phyloP scores from a whole-genome alignment of 2,888 invertebrate genomes.

The Laothoe populi region DNA sequence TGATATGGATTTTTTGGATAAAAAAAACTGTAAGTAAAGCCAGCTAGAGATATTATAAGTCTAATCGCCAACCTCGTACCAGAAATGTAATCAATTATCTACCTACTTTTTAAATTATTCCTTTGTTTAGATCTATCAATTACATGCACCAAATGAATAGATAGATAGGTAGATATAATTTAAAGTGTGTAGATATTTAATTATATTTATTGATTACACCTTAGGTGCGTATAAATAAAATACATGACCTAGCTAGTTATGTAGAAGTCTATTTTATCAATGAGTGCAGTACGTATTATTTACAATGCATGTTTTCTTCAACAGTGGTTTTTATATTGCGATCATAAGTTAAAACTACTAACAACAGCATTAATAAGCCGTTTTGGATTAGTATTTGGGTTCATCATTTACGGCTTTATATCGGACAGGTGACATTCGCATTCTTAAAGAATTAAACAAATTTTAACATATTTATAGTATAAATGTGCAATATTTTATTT shows the following conservation, averaged over 20 bases:
- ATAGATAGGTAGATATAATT: too few species aligned
- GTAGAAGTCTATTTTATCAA: too few species aligned
- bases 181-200: too few species aligned
- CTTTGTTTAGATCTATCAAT: too few species aligned
- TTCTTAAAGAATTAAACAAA: background rate
- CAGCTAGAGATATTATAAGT: background rate
- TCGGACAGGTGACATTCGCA: slow-evolving; percentile 63
- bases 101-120: too few species aligned
- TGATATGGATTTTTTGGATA: slow-evolving; percentile 70
- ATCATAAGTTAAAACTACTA: slow-evolving; percentile 58
- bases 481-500: slow-evolving; percentile 37
- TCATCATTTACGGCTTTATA: slow-evolving; percentile 66
- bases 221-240: too few species aligned
- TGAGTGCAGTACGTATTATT: too few species aligned
- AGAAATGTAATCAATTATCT: too few species aligned
- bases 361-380: slow-evolving; percentile 69
- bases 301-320: slow-evolving; percentile 29
- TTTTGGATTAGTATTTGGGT: slow-evolving; percentile 70
- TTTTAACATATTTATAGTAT: background rate
- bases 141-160: too few species aligned
- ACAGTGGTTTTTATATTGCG: slow-evolving; percentile 74
- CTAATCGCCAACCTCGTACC: background rate
- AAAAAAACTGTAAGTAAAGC: slow-evolving; percentile 61
- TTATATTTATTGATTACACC: too few species aligned
- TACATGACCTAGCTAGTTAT: too few species aligned